Evolutionary conservation across 2,797 vertebrate genomes (phyloP).

Genomic region (Centropyge bicolor): DNA sequence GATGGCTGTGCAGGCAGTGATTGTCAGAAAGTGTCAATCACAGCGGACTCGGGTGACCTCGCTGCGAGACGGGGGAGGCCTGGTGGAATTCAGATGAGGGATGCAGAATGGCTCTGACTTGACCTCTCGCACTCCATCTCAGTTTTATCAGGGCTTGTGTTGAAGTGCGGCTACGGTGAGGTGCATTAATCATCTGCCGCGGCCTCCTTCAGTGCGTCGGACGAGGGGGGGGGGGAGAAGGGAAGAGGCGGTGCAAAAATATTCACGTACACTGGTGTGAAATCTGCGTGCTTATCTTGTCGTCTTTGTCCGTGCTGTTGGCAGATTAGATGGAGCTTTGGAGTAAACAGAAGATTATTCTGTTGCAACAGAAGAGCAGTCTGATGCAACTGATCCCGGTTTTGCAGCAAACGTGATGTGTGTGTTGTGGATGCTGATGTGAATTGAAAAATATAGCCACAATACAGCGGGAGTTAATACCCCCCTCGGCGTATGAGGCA

Average conservation of each 20-base stretch:
- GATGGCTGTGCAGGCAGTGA: conserved; percentile 58
- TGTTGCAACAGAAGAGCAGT: conserved; percentile 39
- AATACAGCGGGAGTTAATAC: conserved; percentile 12
- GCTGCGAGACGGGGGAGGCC: conserved; percentile 15
- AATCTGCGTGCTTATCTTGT: conserved; percentile 48
- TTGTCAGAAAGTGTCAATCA: conserved; percentile 74
- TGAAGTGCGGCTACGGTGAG: conserved; percentile 61
- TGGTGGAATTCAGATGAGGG: conserved; percentile 67
- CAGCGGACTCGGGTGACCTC: conserved; percentile 58
- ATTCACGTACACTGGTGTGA: conserved; percentile 47
- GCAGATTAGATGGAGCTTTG: conserved; percentile 54
- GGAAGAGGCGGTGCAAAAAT: conserved; percentile 33
- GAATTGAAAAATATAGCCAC: conserved; percentile 28
- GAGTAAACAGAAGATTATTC: conserved; percentile 49
- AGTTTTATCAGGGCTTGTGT: conserved; percentile 59
- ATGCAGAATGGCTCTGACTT: conserved; percentile 64
- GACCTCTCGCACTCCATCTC: conserved; percentile 72
- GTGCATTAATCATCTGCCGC: conserved; percentile 65
- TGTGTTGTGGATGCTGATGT: conserved; percentile 44
- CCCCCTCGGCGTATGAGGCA: conserved; percentile 9
- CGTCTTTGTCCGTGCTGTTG: conserved; percentile 47
- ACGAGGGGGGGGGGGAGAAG: conserved; percentile 18
- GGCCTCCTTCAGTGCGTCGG: conserved; percentile 16
- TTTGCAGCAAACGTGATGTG: conserved; percentile 37
- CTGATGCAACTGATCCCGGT: conserved; percentile 37